phyloP scores from a whole-genome alignment of 1,140 invertebrate genomes.

The Bombus ignitus region DNA sequence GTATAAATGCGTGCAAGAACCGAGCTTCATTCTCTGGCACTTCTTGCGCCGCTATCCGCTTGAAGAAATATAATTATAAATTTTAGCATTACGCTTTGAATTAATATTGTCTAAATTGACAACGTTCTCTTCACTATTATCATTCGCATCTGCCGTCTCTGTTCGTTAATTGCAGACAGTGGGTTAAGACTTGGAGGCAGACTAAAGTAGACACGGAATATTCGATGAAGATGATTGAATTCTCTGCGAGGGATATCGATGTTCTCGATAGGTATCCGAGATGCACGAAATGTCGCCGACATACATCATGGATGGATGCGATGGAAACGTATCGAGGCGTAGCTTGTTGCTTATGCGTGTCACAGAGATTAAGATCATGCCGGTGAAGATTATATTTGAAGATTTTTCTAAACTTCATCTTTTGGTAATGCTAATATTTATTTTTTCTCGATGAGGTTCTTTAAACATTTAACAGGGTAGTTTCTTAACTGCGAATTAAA shows the following conservation, averaged over 20 bases:
- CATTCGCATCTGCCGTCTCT: neutral
- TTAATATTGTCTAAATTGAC: slow-evolving; percentile 38
- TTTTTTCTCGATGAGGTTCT: neutral
- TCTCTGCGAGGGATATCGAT: neutral
- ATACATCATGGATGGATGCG: neutral
- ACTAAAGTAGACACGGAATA: slow-evolving; percentile 15
- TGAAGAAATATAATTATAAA: slow-evolving; percentile 43
- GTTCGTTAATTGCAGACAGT: slow-evolving; percentile 30
- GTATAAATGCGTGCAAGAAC: neutral
- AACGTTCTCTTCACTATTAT: neutral
- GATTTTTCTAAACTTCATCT: neutral
- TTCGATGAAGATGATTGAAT: slow-evolving; percentile 24
- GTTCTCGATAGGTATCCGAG: neutral
- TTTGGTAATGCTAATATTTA: neutral
- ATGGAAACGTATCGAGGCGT: neutral
- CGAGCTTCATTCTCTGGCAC: neutral
- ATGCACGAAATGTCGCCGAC: neutral
- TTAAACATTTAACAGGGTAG: no score
- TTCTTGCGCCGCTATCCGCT: neutral
- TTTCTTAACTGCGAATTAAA: neutral
- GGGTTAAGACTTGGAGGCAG: neutral
- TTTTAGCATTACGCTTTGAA: slow-evolving; percentile 17
- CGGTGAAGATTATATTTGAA: neutral
- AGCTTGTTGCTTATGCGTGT: neutral
- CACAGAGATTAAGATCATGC: neutral